Base-by-base conservation (phyloP, 2,797 vertebrate genomes). In the Sandelia bainsii region DNA sequence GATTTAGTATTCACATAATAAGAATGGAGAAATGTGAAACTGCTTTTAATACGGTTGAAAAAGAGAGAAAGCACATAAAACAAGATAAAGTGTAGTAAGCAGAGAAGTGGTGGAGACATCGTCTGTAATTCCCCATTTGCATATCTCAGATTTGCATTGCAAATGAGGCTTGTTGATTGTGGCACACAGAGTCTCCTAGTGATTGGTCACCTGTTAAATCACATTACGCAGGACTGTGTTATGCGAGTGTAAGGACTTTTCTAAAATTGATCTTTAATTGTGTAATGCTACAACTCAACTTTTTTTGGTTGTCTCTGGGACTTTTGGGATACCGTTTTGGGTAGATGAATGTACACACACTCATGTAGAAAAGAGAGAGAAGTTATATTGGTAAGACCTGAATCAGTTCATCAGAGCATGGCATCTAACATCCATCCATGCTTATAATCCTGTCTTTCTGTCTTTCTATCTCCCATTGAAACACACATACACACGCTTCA, bases 101-200 rank as follows among this genome's bases (percentile, higher is more conserved):
- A 50, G 51, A 72, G 37, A 53, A 17, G 27, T 59, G 22, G 5
- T 20, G 27, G 57, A 82, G 40, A 32, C 19, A 16, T 8, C 0
- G 54, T 16, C 45, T 71, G 73, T 58, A 40, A 79, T 61, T 42
- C 61, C 59, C 65, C 40, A 80, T 93, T 93, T 93, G 84, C 87
- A 90, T 91, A 62, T 64, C 4, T 69, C 60, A 37, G 14, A 84
- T 92, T 93, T 92, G 87, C 92, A 89, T 72, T 85, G 84, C 89
- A 93, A 93, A 92, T 57, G 16, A 51, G 57, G 7, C 40, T 44
- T 3, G 46, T 57, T 71, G 79, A 86, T 85, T 72, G 63, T 68
- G 75, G 61, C 71, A 68, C 59, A 69, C 20, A 14, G 57, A 50
- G 65, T 72, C 32, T 49, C 73, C 10, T 77, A 71, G 42, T 78